These are phyloP conservation scores for Salticus scenicus DNA, from an alignment of 2,888 invertebrate genomes.

Conservation along the genomic window DNA sequence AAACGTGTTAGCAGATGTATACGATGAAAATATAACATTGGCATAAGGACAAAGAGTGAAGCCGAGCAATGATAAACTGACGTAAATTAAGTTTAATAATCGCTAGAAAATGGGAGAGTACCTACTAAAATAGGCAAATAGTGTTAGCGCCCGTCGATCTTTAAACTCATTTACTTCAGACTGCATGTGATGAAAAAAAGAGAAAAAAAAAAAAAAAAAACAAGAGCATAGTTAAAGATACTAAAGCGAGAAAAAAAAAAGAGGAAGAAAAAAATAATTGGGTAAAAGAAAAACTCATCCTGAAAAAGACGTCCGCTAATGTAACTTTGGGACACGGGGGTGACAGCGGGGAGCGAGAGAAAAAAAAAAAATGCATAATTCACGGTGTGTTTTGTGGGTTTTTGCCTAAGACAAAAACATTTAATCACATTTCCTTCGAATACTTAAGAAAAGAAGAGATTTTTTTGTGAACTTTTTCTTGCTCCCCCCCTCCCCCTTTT, in stretches of 20 bases:
- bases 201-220: constrained; percentile 19
- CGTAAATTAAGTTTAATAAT: constrained; percentile 57
- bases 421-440: constrained; percentile 67
- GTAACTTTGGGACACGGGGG: constrained; percentile 27
- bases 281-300: constrained; percentile 21
- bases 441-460: constrained; percentile 51
- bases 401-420: constrained; percentile 63
- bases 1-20: background rate
- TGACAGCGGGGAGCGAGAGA: background rate
- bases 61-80: background rate
- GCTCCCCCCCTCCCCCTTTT: constrained; percentile 17
- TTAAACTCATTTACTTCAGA: constrained; percentile 54
- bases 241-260: background rate
- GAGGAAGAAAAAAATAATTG: too few species aligned
- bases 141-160: constrained; percentile 43
- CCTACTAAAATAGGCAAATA: constrained; percentile 60
- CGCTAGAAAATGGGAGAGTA: constrained; percentile 31
- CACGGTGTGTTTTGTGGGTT: constrained; percentile 64
- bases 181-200: constrained; percentile 5
- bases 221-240: background rate
- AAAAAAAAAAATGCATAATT: constrained; percentile 45
- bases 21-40: background rate
- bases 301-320: constrained; percentile 35
- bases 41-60: background rate
- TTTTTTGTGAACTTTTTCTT: constrained; percentile 18